phyloP scores from a whole-genome alignment of 2,888 invertebrate species.

The Oegoconia quadripuncta region DNA sequence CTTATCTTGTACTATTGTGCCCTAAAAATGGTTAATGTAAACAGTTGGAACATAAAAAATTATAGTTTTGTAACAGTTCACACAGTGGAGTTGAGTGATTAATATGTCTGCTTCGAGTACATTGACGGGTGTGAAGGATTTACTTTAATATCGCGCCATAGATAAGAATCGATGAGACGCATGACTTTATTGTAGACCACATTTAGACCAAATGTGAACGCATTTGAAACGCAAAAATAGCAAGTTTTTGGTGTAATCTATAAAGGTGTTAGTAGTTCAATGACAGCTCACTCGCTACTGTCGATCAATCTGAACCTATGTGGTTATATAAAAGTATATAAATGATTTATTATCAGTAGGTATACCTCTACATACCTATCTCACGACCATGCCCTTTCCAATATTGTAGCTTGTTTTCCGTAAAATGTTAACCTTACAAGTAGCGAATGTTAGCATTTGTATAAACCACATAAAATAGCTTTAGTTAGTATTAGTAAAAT shows the following conservation, averaged over 20 bases:
- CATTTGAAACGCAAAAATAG: constrained; percentile 35
- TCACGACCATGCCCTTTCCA: constrained; percentile 11
- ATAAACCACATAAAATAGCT: too few species aligned
- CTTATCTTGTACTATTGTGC: constrained; percentile 49
- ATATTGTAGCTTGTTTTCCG: constrained; percentile 5
- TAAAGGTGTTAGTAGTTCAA: too few species aligned
- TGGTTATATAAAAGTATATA: too few species aligned
- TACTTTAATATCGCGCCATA: too few species aligned
- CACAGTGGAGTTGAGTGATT: constrained; percentile 33
- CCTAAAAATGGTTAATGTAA: constrained; percentile 55
- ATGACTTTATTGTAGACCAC: too few species aligned
- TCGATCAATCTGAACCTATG: background rate
- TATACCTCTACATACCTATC: background rate
- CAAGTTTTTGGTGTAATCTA: too few species aligned
- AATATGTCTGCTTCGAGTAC: too few species aligned
- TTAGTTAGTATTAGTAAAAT: too few species aligned
- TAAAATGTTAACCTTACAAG: too few species aligned
- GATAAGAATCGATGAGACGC: too few species aligned
- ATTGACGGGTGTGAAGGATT: too few species aligned
- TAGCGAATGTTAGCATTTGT: too few species aligned
- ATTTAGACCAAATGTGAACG: constrained; percentile 36
- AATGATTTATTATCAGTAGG: background rate
- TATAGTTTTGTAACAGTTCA: constrained; percentile 29
- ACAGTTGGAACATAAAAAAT: constrained; percentile 37
- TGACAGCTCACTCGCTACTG: background rate